phyloP scores from a whole-genome alignment of 2,888 invertebrate species.

The Trypoxylon attenuatum region DNA sequence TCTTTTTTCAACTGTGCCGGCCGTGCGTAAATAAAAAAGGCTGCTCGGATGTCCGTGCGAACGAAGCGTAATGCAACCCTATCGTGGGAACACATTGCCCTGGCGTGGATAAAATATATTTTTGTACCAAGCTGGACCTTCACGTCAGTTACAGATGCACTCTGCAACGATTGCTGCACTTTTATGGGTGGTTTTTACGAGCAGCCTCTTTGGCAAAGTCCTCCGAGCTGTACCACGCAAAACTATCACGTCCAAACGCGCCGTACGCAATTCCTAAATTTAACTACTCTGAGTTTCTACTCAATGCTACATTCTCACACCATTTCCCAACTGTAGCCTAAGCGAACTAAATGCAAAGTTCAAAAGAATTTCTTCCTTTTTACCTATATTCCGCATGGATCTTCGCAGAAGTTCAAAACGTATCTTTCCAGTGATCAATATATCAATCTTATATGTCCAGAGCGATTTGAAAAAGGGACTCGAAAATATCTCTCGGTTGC shows the following conservation, averaged over 20 bases:
- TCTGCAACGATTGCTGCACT: conserved; percentile 62
- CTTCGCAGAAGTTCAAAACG: no score
- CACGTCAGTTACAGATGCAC: conserved; percentile 63
- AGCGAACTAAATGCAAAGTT: no score
- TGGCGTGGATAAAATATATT: conserved; percentile 53
- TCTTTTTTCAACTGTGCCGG: conserved; percentile 33
- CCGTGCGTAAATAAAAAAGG: conserved; percentile 58
- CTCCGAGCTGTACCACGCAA: conserved; percentile 32
- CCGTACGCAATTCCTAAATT: conserved; percentile 32
- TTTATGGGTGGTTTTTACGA: conserved; percentile 68
- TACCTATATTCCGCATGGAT: no score
- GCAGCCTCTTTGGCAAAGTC: conserved; percentile 24
- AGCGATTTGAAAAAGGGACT: no score
- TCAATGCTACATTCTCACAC: no score
- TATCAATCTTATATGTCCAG: no score
- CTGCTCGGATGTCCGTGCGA: conserved; percentile 37
- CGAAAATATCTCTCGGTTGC: no score
- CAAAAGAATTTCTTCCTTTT: no score
- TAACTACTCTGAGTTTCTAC: conserved; percentile 10
- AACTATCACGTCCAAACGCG: conserved; percentile 33
- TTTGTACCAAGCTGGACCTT: conserved; percentile 44
- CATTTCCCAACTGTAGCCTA: no score
- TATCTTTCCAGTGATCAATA: no score
- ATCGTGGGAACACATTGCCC: conserved; percentile 38
- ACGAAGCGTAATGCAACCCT: conserved; percentile 52